Evolutionary conservation across 1,140 invertebrate genomes (phyloP).

Genomic region (Anastrepha obliqua): DNA sequence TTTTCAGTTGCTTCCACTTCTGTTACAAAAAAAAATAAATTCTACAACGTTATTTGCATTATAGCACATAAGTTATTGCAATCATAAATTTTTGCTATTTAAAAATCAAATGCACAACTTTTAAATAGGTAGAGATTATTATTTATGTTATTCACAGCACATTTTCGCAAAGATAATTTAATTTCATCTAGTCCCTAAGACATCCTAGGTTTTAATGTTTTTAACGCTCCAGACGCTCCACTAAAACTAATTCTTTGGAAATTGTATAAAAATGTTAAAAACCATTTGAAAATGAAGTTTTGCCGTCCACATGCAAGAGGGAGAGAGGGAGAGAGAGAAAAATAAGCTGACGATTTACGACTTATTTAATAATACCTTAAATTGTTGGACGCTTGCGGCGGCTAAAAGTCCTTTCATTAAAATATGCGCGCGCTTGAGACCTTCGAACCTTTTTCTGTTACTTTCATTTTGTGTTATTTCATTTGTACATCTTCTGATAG

Average conservation of each 20-base stretch:
- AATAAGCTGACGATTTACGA: constrained; percentile 44
- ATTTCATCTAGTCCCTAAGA: no score
- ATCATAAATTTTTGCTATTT: no score
- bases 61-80: no score
- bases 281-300: not conserved
- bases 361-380: constrained; percentile 10
- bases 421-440: not conserved
- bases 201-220: no score
- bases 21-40: no score
- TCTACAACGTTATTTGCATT: no score
- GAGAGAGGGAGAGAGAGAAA: not conserved
- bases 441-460: not conserved
- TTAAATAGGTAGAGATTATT: no score
- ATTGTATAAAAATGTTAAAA: not conserved
- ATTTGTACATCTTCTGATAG: not conserved
- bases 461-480: not conserved
- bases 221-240: no score
- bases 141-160: no score
- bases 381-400: not conserved
- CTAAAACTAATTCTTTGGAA: not conserved
- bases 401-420: not conserved
- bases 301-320: not conserved
- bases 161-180: no score
- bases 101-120: no score
- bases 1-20: no score